Conservation (phyloP, 2,797 vertebrate species). For the Pseudopleuronectes americanus region DNA sequence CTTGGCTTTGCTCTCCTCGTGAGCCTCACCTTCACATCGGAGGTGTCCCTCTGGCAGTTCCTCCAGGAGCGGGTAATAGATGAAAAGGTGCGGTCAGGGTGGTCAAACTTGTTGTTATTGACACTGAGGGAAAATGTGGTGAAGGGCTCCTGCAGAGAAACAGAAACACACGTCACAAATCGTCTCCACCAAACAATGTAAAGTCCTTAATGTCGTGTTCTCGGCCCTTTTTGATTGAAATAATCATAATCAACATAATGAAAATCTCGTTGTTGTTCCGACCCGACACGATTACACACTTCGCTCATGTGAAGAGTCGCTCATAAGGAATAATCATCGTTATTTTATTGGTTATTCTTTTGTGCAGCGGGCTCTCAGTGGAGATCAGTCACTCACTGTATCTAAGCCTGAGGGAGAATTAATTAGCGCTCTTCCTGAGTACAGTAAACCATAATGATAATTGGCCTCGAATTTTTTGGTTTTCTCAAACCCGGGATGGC, state of each 20-base stretch:
- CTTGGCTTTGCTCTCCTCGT: not conserved
- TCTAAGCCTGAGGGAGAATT: conserved; percentile 78
- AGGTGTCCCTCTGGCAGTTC: conserved; percentile 95
- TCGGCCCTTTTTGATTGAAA: conserved; percentile 10
- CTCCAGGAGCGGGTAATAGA: conserved; percentile 93
- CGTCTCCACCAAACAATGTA: not conserved
- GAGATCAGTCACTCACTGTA: conserved; percentile 69
- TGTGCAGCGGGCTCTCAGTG: conserved; percentile 58
- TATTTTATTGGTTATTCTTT: conserved; percentile 66
- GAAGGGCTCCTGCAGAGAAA: conserved; percentile 91
- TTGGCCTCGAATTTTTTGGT: conserved; percentile 76
- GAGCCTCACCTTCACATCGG: conserved; percentile 92
- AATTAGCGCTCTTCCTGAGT: conserved; percentile 78
- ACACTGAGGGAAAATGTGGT: conserved; percentile 93
- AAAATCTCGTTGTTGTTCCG: conserved; percentile 8
- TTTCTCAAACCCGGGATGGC: conserved; percentile 68
- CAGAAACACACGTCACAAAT: conserved; percentile 16
- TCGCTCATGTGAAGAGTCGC: conserved; percentile 13
- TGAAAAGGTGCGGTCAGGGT: conserved; percentile 94
- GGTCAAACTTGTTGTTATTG: conserved; percentile 95
- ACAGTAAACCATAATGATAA: conserved; percentile 77
- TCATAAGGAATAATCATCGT: conserved; percentile 24
- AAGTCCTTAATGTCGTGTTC: not conserved
- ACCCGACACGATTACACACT: conserved; percentile 4
- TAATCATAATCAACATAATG: conserved; percentile 9